A percentile compares a stretch with the other conserved stretches of the same genome.
Conservation (phyloP, 2,888 invertebrate genomes). For the Amblyjoppa proteus region DNA sequence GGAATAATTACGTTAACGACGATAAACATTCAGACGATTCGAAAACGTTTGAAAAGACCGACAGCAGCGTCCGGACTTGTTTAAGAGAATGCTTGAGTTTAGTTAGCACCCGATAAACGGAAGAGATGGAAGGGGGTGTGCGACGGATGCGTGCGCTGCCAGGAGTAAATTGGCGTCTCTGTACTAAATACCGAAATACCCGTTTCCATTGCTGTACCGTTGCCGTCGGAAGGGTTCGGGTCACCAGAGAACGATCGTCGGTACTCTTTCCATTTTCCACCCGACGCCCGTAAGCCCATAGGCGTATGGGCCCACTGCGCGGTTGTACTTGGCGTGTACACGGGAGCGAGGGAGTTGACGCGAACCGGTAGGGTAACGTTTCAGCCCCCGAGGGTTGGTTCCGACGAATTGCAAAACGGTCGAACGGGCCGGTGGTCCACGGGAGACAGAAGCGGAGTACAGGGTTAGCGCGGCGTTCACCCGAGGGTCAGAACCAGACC, state of each 20-base stretch:
- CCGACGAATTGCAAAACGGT: constrained; percentile 75
- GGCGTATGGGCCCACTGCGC: constrained; percentile 30
- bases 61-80: constrained; percentile 72
- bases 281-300: constrained; percentile 41
- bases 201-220: constrained; percentile 67
- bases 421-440: constrained; percentile 64
- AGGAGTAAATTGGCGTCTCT: constrained; percentile 79
- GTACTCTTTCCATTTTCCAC: constrained; percentile 51
- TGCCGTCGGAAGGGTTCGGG: constrained; percentile 10
- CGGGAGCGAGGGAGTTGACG: constrained; percentile 46
- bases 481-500: constrained; percentile 72
- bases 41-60: neutral
- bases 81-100: constrained; percentile 77
- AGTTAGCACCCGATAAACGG: constrained; percentile 27
- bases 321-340: constrained; percentile 34
- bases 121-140: constrained; percentile 17
- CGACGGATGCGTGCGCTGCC: constrained; percentile 39
- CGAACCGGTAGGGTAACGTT: constrained; percentile 59
- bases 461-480: constrained; percentile 49
- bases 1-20: constrained; percentile 38
- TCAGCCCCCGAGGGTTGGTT: constrained; percentile 67
- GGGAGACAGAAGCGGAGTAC: constrained; percentile 23
- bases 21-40: neutral
- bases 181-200: constrained; percentile 80
- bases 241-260: constrained; percentile 51